Percentiles rank a stretch among this genome's conserved stretches.
These are phyloP conservation scores for Penelope pileata DNA, from an alignment of 2,113 vertebrate genomes.

Conservation along the genomic window DNA sequence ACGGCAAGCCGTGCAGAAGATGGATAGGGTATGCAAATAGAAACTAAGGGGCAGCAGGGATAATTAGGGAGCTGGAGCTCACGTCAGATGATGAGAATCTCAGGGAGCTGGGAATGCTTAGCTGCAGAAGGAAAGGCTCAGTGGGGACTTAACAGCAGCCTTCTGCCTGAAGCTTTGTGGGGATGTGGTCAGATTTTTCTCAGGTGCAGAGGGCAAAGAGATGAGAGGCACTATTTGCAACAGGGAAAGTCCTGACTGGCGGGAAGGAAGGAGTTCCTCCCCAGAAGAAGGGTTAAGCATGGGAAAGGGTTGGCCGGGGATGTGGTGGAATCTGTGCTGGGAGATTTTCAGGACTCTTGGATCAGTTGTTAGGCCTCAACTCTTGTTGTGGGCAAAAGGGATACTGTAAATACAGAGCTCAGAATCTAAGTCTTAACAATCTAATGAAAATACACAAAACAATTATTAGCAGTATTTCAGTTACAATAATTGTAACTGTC, in stretches of 20 bases:
- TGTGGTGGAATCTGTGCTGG: background rate
- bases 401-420: background rate
- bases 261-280: background rate
- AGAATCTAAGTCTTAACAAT: background rate
- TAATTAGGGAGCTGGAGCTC: background rate
- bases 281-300: background rate
- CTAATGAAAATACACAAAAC: background rate
- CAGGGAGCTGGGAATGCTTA: background rate
- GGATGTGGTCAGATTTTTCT: background rate
- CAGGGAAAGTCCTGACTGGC: background rate
- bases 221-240: background rate
- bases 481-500: background rate
- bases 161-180: background rate
- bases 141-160: background rate
- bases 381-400: background rate
- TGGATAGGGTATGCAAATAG: background rate
- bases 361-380: background rate
- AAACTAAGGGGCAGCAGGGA: background rate
- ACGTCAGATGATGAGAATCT: background rate
- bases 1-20: background rate
- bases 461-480: background rate
- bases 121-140: background rate
- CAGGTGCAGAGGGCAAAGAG: background rate
- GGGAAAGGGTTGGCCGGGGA: background rate
- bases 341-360: background rate